Base-by-base conservation (phyloP, 2,797 vertebrate species). In the Sparidentex hasta region DNA sequence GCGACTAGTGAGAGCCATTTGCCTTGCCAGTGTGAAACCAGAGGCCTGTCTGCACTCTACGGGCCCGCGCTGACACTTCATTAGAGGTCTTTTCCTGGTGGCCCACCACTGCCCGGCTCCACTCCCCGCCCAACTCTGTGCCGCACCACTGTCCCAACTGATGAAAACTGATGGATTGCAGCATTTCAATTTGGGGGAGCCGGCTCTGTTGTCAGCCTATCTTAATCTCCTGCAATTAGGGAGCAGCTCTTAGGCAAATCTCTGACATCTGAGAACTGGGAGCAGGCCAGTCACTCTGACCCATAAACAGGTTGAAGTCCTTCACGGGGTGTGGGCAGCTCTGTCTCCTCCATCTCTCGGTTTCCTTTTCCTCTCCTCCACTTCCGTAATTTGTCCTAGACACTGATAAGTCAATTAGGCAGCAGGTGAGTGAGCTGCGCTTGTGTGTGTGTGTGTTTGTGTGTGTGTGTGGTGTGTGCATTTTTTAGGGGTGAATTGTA, bases 201-300 rank as follows among this genome's bases (percentile, higher is more conserved):
- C 82, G 71, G 86, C 74, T 91, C 89, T 69, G 82, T 87, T 91
- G 87, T 91, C 90, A 93, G 93, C 86, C 93, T 92, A 92, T 94
- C 93, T 93, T 94, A 95, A 94, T 94, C 95, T 95, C 81, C 82
- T 95, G 94, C 94, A 95, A 89, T 95, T 94, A 95, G 90, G 78
- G 89, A 77, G 83, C 77, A 78, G 88, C 80, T 96, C 94, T 94
- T 86, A 93, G 86, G 77, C 88, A 95, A 94, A 96, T 94, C 92
- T 95, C 87, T 89, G 93, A 94, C 94, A 95, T 88, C 88, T 87
- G 90, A 96, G 94, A 93, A 85, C 82, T 86, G 82, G 87, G 85
- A 85, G 87, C 82, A 87, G 81, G 90, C 81, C 88, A 93, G 88
- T 81, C 83, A 91, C 73, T 76, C 62, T 87, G 94, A 92, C 81